phyloP scores from a whole-genome alignment of 35 echinoderm and acorn worm species.

The Amphiura filiformis region DNA sequence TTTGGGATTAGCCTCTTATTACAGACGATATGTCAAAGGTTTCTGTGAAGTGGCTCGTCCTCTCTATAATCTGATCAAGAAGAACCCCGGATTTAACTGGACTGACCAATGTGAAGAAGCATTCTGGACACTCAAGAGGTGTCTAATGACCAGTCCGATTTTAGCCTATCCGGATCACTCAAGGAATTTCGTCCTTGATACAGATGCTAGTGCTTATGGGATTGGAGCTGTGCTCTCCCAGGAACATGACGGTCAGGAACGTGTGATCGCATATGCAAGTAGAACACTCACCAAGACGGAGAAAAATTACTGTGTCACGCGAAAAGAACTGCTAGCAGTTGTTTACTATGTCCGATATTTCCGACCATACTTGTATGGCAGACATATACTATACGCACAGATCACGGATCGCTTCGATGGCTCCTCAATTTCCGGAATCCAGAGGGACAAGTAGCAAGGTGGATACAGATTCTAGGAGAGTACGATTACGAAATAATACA shows the following conservation, averaged over 20 bases:
- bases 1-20: background rate
- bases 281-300: constrained; percentile 2
- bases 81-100: background rate
- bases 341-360: constrained; percentile 12
- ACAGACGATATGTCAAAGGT: constrained; percentile 13
- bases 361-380: constrained; percentile 22
- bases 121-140: background rate
- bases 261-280: constrained; percentile 38
- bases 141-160: background rate
- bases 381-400: background rate
- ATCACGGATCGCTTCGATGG: constrained; percentile 18
- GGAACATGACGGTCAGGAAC: constrained; percentile 1
- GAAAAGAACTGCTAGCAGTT: constrained; percentile 21
- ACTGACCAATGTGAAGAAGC: background rate
- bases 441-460: constrained; percentile 12
- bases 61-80: background rate
- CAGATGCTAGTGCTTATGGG: constrained; percentile 10
- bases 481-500: constrained; percentile 30
- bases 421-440: background rate
- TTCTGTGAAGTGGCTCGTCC: background rate
- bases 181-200: constrained; percentile 20
- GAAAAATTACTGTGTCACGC: constrained; percentile 13
- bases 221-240: constrained; percentile 31
- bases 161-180: background rate
- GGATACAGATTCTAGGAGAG: background rate